Evolutionary conservation across 2,888 invertebrate genomes (phyloP).

Genomic region (Leuctra nigra): DNA sequence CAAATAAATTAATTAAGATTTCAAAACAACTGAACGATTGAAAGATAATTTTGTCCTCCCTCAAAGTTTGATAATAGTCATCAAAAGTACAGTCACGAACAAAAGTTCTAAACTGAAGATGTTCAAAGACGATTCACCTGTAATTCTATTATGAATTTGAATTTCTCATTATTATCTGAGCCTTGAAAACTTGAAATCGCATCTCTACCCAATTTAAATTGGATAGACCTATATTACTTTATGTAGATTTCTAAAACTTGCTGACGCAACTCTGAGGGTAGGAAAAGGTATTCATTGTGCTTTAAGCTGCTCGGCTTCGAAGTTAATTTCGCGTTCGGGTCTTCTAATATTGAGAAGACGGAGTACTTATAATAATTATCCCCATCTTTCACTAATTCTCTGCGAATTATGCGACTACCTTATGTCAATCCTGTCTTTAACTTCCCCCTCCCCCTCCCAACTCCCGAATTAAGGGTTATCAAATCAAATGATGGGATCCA

Average conservation of each 20-base stretch:
- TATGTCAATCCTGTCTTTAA: neutral
- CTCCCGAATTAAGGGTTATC: constrained; percentile 9
- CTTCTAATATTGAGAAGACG: too few relatives aligned
- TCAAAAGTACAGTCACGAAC: too few relatives aligned
- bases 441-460: neutral
- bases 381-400: neutral
- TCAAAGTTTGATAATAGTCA: too few relatives aligned
- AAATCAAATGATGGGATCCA: constrained; percentile 6
- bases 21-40: too few relatives aligned
- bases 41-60: too few relatives aligned
- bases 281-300: neutral
- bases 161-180: neutral
- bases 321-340: neutral
- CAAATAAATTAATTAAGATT: too few relatives aligned
- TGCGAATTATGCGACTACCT: constrained; percentile 3
- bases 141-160: neutral
- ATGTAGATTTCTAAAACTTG: constrained; percentile 2
- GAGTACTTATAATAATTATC: constrained; percentile 8
- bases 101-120: too few relatives aligned
- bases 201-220: constrained; percentile 3
- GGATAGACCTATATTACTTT: neutral
- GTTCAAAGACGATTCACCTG: neutral
- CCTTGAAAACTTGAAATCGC: neutral
- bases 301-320: neutral
- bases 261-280: constrained; percentile 2